Conservation (phyloP, 1,140 invertebrate genomes). For the Diploscapter pachys region DNA sequence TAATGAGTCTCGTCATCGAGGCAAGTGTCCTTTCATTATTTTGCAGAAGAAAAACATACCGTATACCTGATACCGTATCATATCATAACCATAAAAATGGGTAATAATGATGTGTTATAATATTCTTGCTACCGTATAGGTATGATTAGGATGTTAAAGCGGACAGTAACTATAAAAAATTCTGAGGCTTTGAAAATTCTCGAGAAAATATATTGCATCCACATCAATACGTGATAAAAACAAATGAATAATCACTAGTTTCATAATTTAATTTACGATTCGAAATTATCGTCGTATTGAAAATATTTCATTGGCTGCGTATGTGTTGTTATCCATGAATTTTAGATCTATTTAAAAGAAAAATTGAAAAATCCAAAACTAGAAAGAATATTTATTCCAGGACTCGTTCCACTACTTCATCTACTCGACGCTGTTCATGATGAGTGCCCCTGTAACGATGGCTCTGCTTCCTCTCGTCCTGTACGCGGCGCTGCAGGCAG, state of each 20-base stretch:
- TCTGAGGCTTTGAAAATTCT: no score
- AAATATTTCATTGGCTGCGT: neutral
- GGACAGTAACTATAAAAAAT: no score
- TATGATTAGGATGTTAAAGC: no score
- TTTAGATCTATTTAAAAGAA: neutral
- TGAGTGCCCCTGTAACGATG: slow-evolving; percentile 75
- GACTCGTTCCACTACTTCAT: slow-evolving; percentile 94
- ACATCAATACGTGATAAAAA: neutral
- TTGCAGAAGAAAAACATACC: no score
- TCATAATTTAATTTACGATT: neutral
- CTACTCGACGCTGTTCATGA: slow-evolving; percentile 87
- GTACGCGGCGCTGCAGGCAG: slow-evolving; percentile 67
- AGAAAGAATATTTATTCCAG: neutral
- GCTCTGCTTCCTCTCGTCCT: slow-evolving; percentile 34
- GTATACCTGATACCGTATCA: no score
- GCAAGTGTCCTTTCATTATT: no score
- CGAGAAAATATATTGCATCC: neutral
- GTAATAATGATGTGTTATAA: neutral
- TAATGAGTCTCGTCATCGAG: slow-evolving; percentile 75
- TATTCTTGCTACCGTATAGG: no score
- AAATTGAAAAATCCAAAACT: neutral
- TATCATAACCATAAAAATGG: slow-evolving; percentile 22
- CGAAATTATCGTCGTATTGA: neutral
- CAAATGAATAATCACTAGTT: neutral
- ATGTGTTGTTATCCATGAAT: neutral